Base-by-base conservation (phyloP, 1,140 invertebrate species). In the Drosophila oshimai region DNA sequence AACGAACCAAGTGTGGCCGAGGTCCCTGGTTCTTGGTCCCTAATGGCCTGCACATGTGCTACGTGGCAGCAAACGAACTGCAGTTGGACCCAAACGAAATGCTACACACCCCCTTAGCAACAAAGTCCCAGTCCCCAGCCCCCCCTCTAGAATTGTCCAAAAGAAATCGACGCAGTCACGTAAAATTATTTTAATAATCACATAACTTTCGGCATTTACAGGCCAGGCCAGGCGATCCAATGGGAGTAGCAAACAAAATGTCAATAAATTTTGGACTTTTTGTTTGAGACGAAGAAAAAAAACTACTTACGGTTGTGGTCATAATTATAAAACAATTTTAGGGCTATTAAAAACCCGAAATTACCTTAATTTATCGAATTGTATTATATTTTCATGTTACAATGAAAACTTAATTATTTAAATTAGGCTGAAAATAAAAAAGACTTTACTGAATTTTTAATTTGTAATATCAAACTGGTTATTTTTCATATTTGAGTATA, bases 121-220 rank as follows among this genome's bases (percentile, higher is more conserved):
- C n/a, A n/a, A n/a, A n/a, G n/a, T 13, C 61, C 10, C 18, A 41
- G 15, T 37, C 24, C 18, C 28, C 31, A 36, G 20, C 24, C n/a
- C 15, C n/a, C 39, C 42, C 13, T 28, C 49, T 18, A 46, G 41
- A 64, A 74, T 74, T 80, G 76, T 77, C 75, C 68, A 73, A 74
- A 81, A 87, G 81, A 76, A 86, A 74, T 87, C 81, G 81, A 74
- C 75, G 81, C 81, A 86, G 81, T 86, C 81, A 86, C 81, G 81
- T 86, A 86, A 86, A 86, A 86, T 86, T 86, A 86, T 86, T 86
- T 86, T 86, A 86, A 86, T 86, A 86, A 86, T 86, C 81, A 86
- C 81, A 86, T 86, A 86, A 86, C 81, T 86, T 86, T 86, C 71
- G 81, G 81, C 81, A 87, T 86, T 87, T 86, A 86, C 76, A 86